phyloP scores from a whole-genome alignment of 2,113 vertebrate species.

The Melanerpes aurifrons region DNA sequence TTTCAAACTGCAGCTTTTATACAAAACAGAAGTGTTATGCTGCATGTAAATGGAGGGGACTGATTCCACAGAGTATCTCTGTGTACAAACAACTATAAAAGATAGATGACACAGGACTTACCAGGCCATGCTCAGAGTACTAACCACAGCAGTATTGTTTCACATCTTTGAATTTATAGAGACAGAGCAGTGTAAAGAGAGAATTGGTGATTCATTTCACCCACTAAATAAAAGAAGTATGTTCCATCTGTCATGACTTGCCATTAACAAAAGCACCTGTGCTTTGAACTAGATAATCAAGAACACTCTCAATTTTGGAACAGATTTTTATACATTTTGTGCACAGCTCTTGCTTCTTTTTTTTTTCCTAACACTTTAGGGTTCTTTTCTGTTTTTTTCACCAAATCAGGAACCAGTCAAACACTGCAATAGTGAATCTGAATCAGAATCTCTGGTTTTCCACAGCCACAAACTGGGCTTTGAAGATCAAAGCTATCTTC shows the following conservation, averaged over 20 bases:
- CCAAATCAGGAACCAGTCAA: background rate
- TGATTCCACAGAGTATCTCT: background rate
- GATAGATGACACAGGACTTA: background rate
- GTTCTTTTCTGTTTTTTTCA: background rate
- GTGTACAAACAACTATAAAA: background rate
- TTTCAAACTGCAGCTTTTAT: background rate
- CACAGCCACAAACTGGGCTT: background rate
- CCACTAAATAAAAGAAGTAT: slow-evolving; percentile 47
- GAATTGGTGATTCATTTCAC: slow-evolving; percentile 41
- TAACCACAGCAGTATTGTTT: background rate
- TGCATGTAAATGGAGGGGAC: background rate
- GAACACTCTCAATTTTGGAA: slow-evolving; percentile 7
- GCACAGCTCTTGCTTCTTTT: no score
- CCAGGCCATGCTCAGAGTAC: background rate
- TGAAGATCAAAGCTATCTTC: background rate
- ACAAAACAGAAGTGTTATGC: background rate
- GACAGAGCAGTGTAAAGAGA: background rate
- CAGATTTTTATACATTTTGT: background rate
- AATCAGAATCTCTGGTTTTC: background rate
- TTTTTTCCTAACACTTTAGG: background rate
- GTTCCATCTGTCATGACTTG: slow-evolving; percentile 35
- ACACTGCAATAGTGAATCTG: background rate
- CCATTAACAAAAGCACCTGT: slow-evolving; percentile 47
- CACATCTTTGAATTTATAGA: slow-evolving; percentile 20
- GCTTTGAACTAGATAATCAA: slow-evolving; percentile 60